These are phyloP conservation scores for Saccostrea echinata DNA, from an alignment of 1,140 invertebrate genomes.

Conservation along the genomic window DNA sequence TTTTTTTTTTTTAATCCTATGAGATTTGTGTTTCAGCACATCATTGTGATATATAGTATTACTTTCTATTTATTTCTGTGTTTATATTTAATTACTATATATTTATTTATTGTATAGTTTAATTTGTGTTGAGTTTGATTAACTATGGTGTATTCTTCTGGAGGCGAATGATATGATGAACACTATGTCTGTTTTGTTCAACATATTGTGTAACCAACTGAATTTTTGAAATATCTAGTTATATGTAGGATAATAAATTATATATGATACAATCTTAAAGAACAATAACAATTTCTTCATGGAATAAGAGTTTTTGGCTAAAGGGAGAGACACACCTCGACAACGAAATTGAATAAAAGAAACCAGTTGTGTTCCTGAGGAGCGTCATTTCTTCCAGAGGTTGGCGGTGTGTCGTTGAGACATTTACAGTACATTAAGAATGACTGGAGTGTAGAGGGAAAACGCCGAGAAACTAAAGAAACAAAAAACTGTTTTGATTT, in stretches of 20 bases:
- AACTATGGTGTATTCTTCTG: not conserved
- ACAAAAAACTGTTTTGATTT: too few relatives aligned
- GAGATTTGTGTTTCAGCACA: not conserved
- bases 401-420: too few relatives aligned
- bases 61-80: constrained; percentile 29
- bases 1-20: too few relatives aligned
- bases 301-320: not conserved
- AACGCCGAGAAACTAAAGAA: too few relatives aligned
- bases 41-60: not conserved
- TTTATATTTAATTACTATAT: constrained; percentile 5
- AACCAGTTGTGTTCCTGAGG: too few relatives aligned
- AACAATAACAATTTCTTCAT: not conserved
- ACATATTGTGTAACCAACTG: constrained; percentile 28
- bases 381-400: too few relatives aligned
- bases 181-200: constrained; percentile 3
- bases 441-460: too few relatives aligned
- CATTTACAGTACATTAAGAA: too few relatives aligned
- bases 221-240: constrained; percentile 31
- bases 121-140: not conserved
- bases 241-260: constrained; percentile 32
- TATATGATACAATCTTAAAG: constrained; percentile 16
- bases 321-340: not conserved
- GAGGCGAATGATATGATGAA: not conserved
- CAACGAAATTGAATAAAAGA: too few relatives aligned
- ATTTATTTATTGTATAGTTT: not conserved